Base-by-base conservation (phyloP, 2,797 vertebrate species). In the Arctocebus calabarensis region DNA sequence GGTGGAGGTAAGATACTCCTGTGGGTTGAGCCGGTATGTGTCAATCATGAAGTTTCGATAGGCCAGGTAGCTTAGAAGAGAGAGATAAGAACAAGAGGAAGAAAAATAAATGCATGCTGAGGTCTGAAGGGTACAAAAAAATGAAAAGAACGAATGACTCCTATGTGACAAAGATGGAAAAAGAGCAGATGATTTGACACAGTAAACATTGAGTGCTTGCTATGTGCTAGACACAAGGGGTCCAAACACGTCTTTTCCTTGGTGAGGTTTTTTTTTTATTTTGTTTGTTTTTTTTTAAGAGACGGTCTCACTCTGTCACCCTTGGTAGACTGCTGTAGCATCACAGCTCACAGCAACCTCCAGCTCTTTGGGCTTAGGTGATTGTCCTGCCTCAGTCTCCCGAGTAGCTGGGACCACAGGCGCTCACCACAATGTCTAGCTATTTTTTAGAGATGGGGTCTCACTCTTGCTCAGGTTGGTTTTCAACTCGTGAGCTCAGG, bases 31-130 rank as follows among this genome's bases (percentile, higher is more conserved):
- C 74, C 99, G 98, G 98, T 99, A 99, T 2, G 99, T 99, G 98
- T 99, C 99, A 61, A 99, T 99, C 99, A 99, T 99, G 98, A 99
- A 99, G 98, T 99, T 99, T 78, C 99, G 98, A 97, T 99, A 99
- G 0, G 99, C 99, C 98, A 99, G 96, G 97, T 99, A 99, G 94
- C 99, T 99, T 98, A 4, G 81, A 59, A 95, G 45, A 43, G 0
- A 62, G 61, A 66, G 32, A 91, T 4, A 66, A 2, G 59, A 89
- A 91, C 2, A 34, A 48, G 12, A 93, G 27, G 43, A 82, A 90
- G 52, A 75, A 89, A 92, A 83, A 73, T 92, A 48, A 90, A 70
- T 48, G 59, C 79, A 64, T 55, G 32, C 8, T 78, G 20, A 82
- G 17, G 66, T 75, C 13, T 90, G 14, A 87, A 19, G 45, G 10